These are phyloP conservation scores for Schizopygopsis malacanthus DNA, from an alignment of 2,797 vertebrate genomes.

Conservation along the genomic window DNA sequence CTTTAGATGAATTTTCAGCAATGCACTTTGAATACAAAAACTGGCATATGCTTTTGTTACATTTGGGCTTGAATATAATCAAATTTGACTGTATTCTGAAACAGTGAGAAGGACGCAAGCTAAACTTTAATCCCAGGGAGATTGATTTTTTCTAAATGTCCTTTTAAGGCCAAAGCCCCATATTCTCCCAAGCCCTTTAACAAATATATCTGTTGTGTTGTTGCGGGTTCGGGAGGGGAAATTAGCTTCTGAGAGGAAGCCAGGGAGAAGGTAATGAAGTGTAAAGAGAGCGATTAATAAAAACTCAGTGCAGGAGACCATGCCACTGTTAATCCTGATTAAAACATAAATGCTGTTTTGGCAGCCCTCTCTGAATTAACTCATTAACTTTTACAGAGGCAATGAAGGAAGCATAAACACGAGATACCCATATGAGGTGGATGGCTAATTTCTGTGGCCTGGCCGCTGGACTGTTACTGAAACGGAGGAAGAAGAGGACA, in stretches of 20 bases:
- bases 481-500: not conserved
- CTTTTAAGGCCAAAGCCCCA: conserved; percentile 53
- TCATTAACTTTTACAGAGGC: conserved; percentile 88
- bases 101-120: conserved; percentile 8
- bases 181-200: conserved; percentile 41
- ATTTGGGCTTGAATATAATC: not conserved
- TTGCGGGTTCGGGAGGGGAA: conserved; percentile 33
- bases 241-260: conserved; percentile 35
- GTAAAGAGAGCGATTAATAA: conserved; percentile 71
- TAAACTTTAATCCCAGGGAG: not conserved
- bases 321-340: conserved; percentile 78
- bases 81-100: not conserved
- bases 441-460: conserved; percentile 69
- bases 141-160: conserved; percentile 42
- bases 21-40: not conserved
- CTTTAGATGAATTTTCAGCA: not conserved
- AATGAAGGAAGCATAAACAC: conserved; percentile 86
- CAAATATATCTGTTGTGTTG: conserved; percentile 49
- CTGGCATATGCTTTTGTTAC: not conserved
- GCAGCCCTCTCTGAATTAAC: conserved; percentile 82
- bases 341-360: conserved; percentile 80
- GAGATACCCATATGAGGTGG: conserved; percentile 75
- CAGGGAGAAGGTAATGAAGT: conserved; percentile 60
- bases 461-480: conserved; percentile 52
- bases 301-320: conserved; percentile 66